These are phyloP conservation scores for Rafetus swinhoei DNA, from an alignment of 2,113 vertebrate species.

Conservation along the genomic window DNA sequence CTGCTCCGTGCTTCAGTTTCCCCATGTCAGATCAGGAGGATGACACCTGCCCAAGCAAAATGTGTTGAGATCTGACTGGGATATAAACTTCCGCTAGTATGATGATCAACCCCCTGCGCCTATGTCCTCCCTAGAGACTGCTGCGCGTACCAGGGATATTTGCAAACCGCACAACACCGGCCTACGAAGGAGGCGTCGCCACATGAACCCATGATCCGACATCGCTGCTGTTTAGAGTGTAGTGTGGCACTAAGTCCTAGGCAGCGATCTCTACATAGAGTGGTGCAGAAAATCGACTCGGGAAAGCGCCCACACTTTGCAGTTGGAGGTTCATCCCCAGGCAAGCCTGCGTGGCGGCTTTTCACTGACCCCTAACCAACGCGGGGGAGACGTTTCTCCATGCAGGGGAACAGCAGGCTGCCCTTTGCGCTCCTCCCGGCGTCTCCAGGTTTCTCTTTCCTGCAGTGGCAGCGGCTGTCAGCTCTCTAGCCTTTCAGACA, in stretches of 20 bases:
- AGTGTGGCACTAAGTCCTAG: background rate
- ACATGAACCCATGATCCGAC: background rate
- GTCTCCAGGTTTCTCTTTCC: rapidly evolving
- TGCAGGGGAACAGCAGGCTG: background rate
- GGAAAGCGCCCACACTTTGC: background rate
- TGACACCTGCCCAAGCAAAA: background rate
- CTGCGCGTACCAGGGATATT: background rate
- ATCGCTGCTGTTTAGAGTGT: background rate
- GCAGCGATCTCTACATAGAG: background rate
- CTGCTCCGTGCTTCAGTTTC: background rate
- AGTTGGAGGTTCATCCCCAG: background rate
- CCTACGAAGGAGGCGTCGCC: background rate
- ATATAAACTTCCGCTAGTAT: background rate
- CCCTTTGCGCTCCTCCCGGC: rapidly evolving
- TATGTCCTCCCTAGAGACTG: background rate
- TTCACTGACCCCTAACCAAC: too few species aligned
- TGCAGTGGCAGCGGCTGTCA: rapidly evolving
- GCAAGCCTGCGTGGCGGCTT: background rate
- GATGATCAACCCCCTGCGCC: background rate
- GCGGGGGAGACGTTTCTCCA: background rate
- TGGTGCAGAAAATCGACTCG: background rate
- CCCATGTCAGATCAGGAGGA: background rate
- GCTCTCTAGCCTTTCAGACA: background rate
- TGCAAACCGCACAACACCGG: background rate
- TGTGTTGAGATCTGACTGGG: background rate